Conservation (phyloP, 2,113 vertebrate species). For the Caloenas nicobarica region DNA sequence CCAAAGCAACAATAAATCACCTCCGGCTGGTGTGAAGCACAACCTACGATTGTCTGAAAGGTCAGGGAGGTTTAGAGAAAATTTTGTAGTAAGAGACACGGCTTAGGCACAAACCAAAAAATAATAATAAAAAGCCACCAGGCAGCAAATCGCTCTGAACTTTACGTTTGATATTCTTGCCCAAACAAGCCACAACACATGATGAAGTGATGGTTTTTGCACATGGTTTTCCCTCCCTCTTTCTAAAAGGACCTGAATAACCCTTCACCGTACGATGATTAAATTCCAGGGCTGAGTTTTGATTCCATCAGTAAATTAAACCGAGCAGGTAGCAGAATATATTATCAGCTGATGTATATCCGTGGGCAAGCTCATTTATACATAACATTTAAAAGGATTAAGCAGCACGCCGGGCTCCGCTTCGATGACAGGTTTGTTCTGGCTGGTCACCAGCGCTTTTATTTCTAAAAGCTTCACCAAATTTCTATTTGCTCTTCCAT, state of each 20-base stretch:
- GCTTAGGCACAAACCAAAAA: neutral
- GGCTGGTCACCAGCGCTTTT: neutral
- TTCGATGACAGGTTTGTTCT: neutral
- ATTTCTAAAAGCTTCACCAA: neutral
- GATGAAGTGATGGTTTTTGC: no score
- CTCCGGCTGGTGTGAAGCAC: neutral
- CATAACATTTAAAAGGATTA: neutral
- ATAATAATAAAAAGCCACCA: neutral
- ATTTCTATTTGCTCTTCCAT: neutral
- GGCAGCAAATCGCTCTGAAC: neutral
- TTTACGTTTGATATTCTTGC: no score
- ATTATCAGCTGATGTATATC: no score
- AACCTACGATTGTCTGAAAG: neutral
- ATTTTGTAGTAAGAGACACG: neutral
- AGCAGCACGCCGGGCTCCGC: neutral
- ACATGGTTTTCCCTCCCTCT: no score
- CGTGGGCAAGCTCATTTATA: neutral
- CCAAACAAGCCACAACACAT: no score
- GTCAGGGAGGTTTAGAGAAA: neutral
- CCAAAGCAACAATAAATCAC: neutral
- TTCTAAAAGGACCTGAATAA: no score
- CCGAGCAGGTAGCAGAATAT: neutral
- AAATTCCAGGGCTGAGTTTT: neutral
- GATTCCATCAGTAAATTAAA: neutral
- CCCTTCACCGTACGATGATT: fast-evolving